Percentiles rank a stretch among this genome's conserved stretches.
Evolutionary conservation across 2,113 vertebrate species (phyloP).

Genomic region (Calyptommatus sinebrachiatus): DNA sequence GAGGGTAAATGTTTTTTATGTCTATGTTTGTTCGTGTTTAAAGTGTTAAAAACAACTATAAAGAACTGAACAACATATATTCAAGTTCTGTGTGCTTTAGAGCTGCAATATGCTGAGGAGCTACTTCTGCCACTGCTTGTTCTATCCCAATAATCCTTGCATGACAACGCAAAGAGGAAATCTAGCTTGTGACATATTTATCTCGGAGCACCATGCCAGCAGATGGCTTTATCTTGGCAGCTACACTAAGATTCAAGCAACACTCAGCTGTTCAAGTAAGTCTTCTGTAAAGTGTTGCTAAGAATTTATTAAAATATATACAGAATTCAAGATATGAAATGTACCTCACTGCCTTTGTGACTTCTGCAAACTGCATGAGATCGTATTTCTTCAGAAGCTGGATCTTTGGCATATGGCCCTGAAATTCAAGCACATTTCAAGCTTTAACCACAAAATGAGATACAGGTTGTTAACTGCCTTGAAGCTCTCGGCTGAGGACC

Average conservation of each 20-base stretch:
- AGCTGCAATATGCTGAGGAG: background rate
- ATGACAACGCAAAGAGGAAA: background rate
- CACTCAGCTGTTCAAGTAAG: background rate
- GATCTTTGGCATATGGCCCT: slow-evolving; percentile 96
- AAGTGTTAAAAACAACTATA: too few relatives aligned
- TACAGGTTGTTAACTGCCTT: background rate
- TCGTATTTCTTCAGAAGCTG: slow-evolving; percentile 93
- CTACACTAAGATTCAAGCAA: background rate
- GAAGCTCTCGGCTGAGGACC: background rate
- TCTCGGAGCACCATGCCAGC: background rate
- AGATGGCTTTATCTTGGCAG: background rate
- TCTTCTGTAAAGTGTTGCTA: background rate
- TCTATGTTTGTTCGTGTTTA: too few relatives aligned
- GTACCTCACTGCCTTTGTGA: slow-evolving; percentile 92
- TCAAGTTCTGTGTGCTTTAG: background rate
- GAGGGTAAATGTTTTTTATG: too few relatives aligned
- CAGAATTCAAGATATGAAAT: slow-evolving; percentile 4
- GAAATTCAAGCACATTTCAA: slow-evolving; percentile 42
- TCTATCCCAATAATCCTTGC: background rate
- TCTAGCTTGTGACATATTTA: background rate
- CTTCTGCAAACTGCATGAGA: slow-evolving; percentile 94
- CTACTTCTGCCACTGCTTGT: background rate
- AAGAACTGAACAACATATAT: too few relatives aligned
- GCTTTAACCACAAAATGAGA: background rate
- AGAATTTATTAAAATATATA: background rate